Evolutionary conservation across 2,113 vertebrate species (phyloP).

Genomic region (Mormyrus iriodes): DNA sequence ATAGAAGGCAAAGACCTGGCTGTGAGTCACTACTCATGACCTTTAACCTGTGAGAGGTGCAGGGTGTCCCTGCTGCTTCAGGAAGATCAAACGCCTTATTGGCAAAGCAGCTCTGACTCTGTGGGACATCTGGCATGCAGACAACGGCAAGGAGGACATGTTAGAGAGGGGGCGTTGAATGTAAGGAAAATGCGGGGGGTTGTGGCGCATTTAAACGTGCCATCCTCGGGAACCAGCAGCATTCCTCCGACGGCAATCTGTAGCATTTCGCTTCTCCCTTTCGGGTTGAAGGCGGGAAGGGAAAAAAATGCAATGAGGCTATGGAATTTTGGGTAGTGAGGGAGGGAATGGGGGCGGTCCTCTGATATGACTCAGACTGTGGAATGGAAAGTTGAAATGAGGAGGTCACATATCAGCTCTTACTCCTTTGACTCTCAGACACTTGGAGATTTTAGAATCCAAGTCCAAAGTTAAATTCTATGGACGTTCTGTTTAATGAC

Average conservation of each 20-base stretch:
- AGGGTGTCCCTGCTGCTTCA: constrained; percentile 1
- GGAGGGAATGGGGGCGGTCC: background rate
- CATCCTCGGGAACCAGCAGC: background rate
- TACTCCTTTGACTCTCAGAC: background rate
- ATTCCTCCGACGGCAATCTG: background rate
- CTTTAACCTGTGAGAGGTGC: background rate
- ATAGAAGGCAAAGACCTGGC: background rate
- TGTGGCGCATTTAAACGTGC: background rate
- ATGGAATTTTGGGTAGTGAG: constrained; percentile 9
- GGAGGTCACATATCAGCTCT: background rate
- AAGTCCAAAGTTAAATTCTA: background rate
- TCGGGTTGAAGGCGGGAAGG: background rate
- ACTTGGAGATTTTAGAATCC: background rate
- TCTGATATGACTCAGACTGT: constrained; percentile 1
- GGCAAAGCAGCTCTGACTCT: background rate
- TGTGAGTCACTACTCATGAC: background rate
- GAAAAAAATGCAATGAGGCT: background rate
- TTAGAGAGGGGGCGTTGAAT: background rate
- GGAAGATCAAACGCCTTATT: constrained; percentile 5
- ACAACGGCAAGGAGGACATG: background rate
- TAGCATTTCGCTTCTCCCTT: background rate
- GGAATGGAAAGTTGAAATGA: constrained; percentile 5
- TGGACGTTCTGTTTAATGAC: background rate
- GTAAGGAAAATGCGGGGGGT: background rate
- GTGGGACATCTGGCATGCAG: constrained; percentile 21